Base-by-base conservation (phyloP, 2,888 invertebrate species). In the Morpho deidamia region DNA sequence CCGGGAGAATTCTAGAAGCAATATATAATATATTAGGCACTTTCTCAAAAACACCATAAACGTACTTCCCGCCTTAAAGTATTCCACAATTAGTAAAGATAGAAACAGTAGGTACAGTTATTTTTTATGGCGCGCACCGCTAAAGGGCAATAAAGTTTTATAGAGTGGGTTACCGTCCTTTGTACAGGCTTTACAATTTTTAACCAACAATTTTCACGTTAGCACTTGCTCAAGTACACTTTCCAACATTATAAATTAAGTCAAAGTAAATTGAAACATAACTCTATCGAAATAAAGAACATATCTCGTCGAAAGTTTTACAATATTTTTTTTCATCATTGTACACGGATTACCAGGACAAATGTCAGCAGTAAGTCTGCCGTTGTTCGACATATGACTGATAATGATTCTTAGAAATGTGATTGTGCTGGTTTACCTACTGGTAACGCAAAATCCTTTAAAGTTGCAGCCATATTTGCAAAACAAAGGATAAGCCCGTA, bases 401-500 rank as follows among this genome's bases (percentile, higher is more conserved):
- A 59, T 61, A 62, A 65, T 39, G 58, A 39, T 76, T 74, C 69
- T 56, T 7, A 61, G 68, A 72, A 73, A 56, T 64, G 68, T 54
- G 40, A 62, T 64, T 66, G 59, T 63, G 56, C 52, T 37, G 8
- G 9, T n/a, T 23, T 42, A n/a, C n/a, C n/a, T n/a, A 43, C 40
- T 50, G 47, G 59, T 65, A 65, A 54, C 56, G 58, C 53, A 65
- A 64, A 23, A 57, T 55, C 53, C 51, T 50, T 40, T 39, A 56
- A 56, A 63, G 61, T 48, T 40, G n/a, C 55, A 58, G 63, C 52
- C 61, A 59, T 68, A 64, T 69, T 67, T 59, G 58, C 60, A 60
- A 78, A 76, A 80, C 79, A 81, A 81, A 71, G 63, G 73, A 75
- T 81, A 71, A 78, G 63, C 63, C 48, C 49, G 43, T 60, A 53